Evolutionary conservation across 2,888 invertebrate genomes (phyloP).

Genomic region (Meteorus cinctellus): DNA sequence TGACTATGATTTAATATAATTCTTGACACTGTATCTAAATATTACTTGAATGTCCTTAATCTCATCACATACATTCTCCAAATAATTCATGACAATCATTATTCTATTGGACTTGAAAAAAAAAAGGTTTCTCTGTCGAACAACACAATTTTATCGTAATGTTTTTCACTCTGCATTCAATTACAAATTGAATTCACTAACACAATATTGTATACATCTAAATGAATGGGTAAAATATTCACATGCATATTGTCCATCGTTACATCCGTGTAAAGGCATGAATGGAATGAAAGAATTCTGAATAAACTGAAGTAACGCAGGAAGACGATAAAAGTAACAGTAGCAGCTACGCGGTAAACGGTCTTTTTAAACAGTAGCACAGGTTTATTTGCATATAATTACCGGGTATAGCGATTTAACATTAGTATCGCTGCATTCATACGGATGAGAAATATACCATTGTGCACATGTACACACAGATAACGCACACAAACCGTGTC

Average conservation of each 20-base stretch:
- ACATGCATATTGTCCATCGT: neutral
- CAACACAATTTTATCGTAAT: no score
- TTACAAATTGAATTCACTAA: neutral
- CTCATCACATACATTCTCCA: no score
- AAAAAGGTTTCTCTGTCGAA: no score
- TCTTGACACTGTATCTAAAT: no score
- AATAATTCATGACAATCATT: no score
- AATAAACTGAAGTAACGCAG: neutral
- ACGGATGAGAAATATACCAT: constrained; percentile 43
- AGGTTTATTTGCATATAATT: constrained; percentile 66
- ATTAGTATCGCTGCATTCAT: constrained; percentile 64
- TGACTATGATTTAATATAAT: no score
- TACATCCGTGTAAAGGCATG: neutral
- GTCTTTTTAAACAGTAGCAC: constrained; percentile 62
- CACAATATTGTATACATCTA: no score
- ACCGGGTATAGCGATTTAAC: constrained; percentile 63
- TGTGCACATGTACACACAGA: neutral
- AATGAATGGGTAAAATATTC: no score
- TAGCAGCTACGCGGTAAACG: constrained; percentile 44
- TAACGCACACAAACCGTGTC: neutral
- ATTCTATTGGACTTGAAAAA: no score
- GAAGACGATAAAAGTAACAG: neutral
- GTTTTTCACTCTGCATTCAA: no score
- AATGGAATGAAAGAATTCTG: neutral
- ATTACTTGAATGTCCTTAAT: no score